These are phyloP conservation scores for Odontothrips loti DNA, from an alignment of 2,888 invertebrate genomes.

Conservation along the genomic window DNA sequence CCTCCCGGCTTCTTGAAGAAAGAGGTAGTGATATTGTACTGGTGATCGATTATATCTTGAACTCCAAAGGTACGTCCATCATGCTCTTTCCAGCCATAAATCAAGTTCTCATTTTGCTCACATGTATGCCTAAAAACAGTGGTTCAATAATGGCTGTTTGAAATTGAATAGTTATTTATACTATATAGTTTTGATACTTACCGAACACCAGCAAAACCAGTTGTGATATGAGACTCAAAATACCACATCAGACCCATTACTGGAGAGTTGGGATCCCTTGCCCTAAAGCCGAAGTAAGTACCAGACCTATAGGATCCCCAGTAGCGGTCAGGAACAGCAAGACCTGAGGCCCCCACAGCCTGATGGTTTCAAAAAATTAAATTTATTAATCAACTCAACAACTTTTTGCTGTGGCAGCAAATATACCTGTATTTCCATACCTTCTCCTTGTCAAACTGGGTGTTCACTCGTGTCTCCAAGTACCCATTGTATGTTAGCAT, in stretches of 20 bases:
- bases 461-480: constrained; percentile 81
- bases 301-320: constrained; percentile 94
- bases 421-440: constrained; percentile 46
- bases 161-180: not conserved
- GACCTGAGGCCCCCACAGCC: constrained; percentile 66
- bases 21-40: constrained; percentile 72
- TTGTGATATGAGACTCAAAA: constrained; percentile 61
- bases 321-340: constrained; percentile 70
- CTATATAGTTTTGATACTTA: constrained; percentile 42
- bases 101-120: constrained; percentile 76
- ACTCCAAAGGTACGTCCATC: constrained; percentile 89
- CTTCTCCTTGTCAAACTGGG: constrained; percentile 74
- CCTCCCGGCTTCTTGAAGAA: constrained; percentile 83
- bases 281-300: constrained; percentile 86
- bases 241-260: constrained; percentile 98
- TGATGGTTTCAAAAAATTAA: constrained; percentile 42
- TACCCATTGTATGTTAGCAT: constrained; percentile 62
- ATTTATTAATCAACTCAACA: not conserved
- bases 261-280: constrained; percentile 80
- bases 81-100: constrained; percentile 81
- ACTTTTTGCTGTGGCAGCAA: not conserved
- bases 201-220: constrained; percentile 71
- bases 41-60: constrained; percentile 80
- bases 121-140: constrained; percentile 75
- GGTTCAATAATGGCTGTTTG: not conserved